Percentiles rank a stretch among this genome's conserved stretches.
phyloP scores from a whole-genome alignment of 2,888 invertebrate genomes.

The Ischnus inquisitorius region DNA sequence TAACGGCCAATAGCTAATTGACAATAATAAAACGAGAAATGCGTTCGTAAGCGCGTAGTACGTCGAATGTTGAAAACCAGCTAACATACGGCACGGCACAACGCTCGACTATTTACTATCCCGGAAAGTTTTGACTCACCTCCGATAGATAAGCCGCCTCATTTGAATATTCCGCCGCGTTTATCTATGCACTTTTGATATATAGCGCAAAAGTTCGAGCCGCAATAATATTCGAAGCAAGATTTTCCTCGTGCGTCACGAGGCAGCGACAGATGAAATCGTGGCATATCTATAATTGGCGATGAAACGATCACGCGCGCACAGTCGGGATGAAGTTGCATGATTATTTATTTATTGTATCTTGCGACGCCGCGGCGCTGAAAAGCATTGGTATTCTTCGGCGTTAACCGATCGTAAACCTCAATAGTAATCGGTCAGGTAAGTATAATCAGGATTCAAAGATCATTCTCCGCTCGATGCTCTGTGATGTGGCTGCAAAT shows the following conservation, averaged over 20 bases:
- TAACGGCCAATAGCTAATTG: not conserved
- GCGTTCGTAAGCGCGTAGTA: constrained; percentile 35
- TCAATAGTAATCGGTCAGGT: constrained; percentile 69
- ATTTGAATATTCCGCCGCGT: constrained; percentile 72
- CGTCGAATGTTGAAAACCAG: not conserved
- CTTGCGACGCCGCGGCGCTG: constrained; percentile 1
- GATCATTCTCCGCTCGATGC: constrained; percentile 68
- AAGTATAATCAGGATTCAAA: constrained; percentile 73
- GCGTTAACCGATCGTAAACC: constrained; percentile 73
- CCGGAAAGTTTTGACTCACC: constrained; percentile 70
- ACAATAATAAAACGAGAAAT: constrained; percentile 49
- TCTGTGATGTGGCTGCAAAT: constrained; percentile 72
- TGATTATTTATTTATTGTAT: constrained; percentile 20
- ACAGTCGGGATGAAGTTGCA: not conserved
- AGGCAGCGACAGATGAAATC: not conserved
- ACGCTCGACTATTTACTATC: constrained; percentile 46
- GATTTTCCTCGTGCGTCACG: constrained; percentile 14
- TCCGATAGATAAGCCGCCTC: constrained; percentile 32
- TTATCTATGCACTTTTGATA: constrained; percentile 56
- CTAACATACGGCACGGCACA: not conserved
- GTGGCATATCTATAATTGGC: constrained; percentile 5
- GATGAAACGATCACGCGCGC: not conserved
- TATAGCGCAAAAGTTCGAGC: not conserved
- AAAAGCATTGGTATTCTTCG: constrained; percentile 57
- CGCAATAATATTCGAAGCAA: not conserved